These are phyloP conservation scores for Malachius bipustulatus DNA, from an alignment of 2,888 invertebrate species.

Conservation along the genomic window DNA sequence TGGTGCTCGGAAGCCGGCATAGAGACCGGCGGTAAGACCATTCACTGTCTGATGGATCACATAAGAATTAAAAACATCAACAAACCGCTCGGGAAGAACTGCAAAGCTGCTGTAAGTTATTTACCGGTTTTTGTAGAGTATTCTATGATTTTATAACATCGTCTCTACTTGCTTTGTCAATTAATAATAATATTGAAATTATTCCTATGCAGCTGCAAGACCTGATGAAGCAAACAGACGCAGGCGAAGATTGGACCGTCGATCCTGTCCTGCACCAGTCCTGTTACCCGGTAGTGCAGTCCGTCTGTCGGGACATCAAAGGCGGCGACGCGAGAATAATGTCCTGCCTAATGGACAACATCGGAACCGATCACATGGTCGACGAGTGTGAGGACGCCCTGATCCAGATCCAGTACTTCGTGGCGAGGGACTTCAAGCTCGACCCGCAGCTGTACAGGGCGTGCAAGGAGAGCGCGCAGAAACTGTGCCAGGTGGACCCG, in stretches of 20 bases:
- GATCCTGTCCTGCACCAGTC: constrained; percentile 82
- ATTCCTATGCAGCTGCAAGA: constrained; percentile 50
- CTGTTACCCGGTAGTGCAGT: constrained; percentile 74
- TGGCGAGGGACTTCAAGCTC: constrained; percentile 86
- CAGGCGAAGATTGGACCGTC: constrained; percentile 91
- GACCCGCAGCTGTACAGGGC: constrained; percentile 80
- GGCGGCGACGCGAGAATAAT: constrained; percentile 76
- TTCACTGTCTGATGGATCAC: constrained; percentile 92
- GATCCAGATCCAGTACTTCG: constrained; percentile 93
- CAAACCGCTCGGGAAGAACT: constrained; percentile 54
- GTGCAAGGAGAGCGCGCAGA: constrained; percentile 78
- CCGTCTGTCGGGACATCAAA: constrained; percentile 57
- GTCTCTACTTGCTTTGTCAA: constrained; percentile 6
- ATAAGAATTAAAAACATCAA: constrained; percentile 54
- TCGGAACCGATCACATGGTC: constrained; percentile 75
- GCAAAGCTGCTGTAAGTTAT: constrained; percentile 56
- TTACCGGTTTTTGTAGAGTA: constrained; percentile 2
- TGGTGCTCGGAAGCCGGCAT: constrained; percentile 56
- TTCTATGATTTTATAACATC: constrained; percentile 5
- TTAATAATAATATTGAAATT: background rate
- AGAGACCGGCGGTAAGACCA: constrained; percentile 75
- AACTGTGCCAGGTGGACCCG: constrained; percentile 65
- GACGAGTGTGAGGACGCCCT: constrained; percentile 82
- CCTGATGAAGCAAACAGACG: constrained; percentile 76
- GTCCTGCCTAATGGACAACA: constrained; percentile 87